Evolutionary conservation across 2,113 vertebrate species (phyloP).

Genomic region (Corythornis madagascariensis): DNA sequence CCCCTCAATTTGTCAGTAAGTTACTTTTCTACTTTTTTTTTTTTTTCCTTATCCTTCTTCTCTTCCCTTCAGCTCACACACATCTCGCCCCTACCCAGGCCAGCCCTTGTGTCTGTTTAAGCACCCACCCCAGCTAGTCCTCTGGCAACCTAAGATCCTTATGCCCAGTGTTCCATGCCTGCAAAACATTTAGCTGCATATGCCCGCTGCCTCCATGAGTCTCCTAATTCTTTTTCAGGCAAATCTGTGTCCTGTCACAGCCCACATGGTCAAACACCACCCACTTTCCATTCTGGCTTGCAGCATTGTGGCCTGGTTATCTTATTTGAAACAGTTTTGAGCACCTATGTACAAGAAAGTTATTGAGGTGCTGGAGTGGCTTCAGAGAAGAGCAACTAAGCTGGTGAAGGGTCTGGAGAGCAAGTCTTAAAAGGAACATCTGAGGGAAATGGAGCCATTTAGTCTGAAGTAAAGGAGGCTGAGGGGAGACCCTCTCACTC

Average conservation of each 20-base stretch:
- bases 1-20: neutral
- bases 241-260: neutral
- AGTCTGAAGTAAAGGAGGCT: too few species aligned
- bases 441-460: too few species aligned
- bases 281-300: neutral
- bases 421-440: too few species aligned
- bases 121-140: neutral
- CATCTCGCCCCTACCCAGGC: neutral
- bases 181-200: neutral
- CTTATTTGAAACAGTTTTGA: neutral
- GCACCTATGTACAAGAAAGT: too few species aligned
- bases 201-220: rapidly evolving
- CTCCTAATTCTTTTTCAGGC: neutral
- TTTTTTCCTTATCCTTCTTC: neutral
- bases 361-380: too few species aligned
- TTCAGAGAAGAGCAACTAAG: too few species aligned
- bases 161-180: neutral
- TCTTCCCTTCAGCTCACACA: neutral
- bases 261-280: neutral
- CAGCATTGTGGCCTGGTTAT: neutral
- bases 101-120: neutral
- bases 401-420: too few species aligned
- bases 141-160: neutral
- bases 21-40: neutral
- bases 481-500: too few species aligned